Conservation (phyloP, 2,113 vertebrate genomes). For the Meleagris gallopavo region DNA sequence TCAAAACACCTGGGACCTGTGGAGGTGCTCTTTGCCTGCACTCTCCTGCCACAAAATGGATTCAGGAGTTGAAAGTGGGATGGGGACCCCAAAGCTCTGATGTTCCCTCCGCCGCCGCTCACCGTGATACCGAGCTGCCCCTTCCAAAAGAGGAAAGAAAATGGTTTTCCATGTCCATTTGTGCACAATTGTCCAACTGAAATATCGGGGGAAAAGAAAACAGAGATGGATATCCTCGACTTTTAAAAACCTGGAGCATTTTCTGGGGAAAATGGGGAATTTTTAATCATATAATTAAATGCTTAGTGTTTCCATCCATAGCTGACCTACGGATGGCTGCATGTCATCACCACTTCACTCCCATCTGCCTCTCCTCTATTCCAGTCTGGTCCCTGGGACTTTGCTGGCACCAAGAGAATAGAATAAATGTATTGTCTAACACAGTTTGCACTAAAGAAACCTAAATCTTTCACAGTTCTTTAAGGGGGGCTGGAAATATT, state of each 20-base stretch:
- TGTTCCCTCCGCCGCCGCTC: background rate
- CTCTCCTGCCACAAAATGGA: rapidly evolving
- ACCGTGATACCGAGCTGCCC: rapidly evolving
- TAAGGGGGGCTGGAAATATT: background rate
- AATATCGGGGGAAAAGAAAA: background rate
- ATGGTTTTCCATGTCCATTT: rapidly evolving
- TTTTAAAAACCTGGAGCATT: background rate
- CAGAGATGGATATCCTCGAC: rapidly evolving
- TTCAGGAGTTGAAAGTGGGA: rapidly evolving
- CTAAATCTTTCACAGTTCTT: background rate
- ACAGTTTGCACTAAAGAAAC: background rate
- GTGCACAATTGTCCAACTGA: background rate
- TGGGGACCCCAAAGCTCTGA: background rate
- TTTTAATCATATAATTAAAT: background rate
- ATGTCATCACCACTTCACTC: background rate
- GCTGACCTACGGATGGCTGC: background rate
- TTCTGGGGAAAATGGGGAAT: background rate
- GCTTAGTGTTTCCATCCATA: background rate
- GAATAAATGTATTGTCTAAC: background rate
- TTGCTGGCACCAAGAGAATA: background rate
- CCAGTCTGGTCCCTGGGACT: background rate
- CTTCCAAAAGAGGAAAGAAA: background rate
- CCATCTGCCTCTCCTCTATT: background rate
- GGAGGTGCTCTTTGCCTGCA: background rate
- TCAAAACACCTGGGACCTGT: rapidly evolving